Conservation (phyloP, 2,113 vertebrate genomes). For the Tragulus kanchil region DNA sequence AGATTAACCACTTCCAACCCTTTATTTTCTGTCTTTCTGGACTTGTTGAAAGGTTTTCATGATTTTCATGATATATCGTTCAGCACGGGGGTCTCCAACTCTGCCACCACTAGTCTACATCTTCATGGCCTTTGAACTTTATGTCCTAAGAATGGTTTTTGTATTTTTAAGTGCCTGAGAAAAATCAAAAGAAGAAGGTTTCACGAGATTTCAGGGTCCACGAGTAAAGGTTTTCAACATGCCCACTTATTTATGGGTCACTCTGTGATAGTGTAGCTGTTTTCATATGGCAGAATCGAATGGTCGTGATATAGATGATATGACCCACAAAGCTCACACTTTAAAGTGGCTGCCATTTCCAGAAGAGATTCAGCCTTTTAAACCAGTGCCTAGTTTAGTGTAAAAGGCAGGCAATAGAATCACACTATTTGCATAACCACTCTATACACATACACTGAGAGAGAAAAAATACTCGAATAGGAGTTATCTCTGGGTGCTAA, state of each 20-base stretch:
- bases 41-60: background rate
- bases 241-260: background rate
- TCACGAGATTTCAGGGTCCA: background rate
- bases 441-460: background rate
- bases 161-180: conserved; percentile 5
- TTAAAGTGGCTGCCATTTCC: background rate
- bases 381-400: background rate
- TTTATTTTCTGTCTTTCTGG: background rate
- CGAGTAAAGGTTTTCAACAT: background rate
- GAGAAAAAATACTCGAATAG: background rate
- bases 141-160: background rate
- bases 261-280: background rate
- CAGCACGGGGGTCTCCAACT: background rate
- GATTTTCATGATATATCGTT: background rate
- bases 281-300: background rate
- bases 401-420: conserved; percentile 35
- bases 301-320: background rate
- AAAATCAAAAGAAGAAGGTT: conserved; percentile 6
- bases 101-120: background rate
- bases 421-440: background rate
- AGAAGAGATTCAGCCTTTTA: background rate
- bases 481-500: background rate
- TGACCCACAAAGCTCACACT: background rate
- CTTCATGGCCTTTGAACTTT: background rate
- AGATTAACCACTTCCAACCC: background rate